Evolutionary conservation across 2,113 vertebrate genomes (phyloP), one percentile per base, ranked within the genome.

Genomic region (Oreochromis aureus): DNA sequence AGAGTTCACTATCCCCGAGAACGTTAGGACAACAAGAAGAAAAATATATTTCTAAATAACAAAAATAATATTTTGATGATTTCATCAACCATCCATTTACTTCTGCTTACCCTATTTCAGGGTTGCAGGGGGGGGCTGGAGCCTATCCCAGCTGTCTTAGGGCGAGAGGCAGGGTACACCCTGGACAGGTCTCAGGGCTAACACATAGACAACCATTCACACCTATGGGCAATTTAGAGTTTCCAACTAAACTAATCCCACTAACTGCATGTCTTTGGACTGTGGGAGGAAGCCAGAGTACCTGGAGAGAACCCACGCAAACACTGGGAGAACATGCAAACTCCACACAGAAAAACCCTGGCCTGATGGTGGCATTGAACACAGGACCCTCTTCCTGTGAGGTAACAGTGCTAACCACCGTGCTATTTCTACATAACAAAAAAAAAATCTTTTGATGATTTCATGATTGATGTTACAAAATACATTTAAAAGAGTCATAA

Each of bases 401-500:
- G 32, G 4, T 6, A n/a, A 63, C 32, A 3, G 32, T 34, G 30
- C 9, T 6, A 34, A 34, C 10, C 59, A 19, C 16, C 16, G 34
- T 2, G 32, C 32, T n/a, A n/a, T 10, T 32, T 0, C 18, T 63
- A 6, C 36, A n/a, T 36, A 4, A 7, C 18, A 12, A 7, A 32
- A 61, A 32, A 34, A 4, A 19, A 1, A 63, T 63, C 2, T 63
- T 63, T 36, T 63, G 6, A 63, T 4, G 1, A 63, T 63, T 63
- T 63, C 59, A 36, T 36, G 18, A 63, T 63, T 11, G 32, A 63
- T 63, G 32, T 63, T 63, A 63, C 32, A 63, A 63, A 63, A n/a
- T 55, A 63, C 59, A 63, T 34, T 7, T 63, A 7, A 66, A 66
- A 66, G 61, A 39, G 61, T 39, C 61, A 18, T 11, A 76, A 48